Evolutionary conservation across 2,797 vertebrate species (phyloP), one percentile per base, ranked within the genome.

Genomic region (Diplodus sargus): DNA sequence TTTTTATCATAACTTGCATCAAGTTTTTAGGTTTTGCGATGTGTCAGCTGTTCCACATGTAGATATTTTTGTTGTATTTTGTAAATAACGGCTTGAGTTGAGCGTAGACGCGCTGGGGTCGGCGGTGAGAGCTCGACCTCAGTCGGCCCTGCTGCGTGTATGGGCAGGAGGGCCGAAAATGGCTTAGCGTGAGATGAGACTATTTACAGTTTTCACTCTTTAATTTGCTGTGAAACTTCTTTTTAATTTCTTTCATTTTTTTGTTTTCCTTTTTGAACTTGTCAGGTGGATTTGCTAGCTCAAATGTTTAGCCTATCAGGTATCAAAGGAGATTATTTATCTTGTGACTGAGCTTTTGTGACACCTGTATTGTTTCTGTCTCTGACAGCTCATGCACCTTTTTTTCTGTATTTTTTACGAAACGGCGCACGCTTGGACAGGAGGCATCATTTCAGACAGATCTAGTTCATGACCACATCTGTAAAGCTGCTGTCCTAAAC

Each of bases 1-100:
- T 97, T 96, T 97, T 96, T 95, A 91, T 97, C 97, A 97, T 98
- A 97, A 99, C 98, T 99, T 99, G 98, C 98, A 99, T 99, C 98
- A 99, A 99, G 98, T 99, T 99, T 95, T 98, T 96, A 96, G 95
- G 97, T 98, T 98, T 28, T 89, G 79, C 82, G 5, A 81, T 57
- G 81, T 84, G 85, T 91, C 90, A 20, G 89, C 86, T 90, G 30
- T 86, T 89, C 63, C 83, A 94, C 95, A 88, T 97, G 96, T 98
- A 98, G 96, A 97, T 97, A 96, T 97, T 96, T 94, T 94, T 81
- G 94, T 96, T 96, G 95, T 96, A 79, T 95, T 96, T 95, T 99
- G 97, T 98, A 99, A 96, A 98, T 98, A 99, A 82, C 78, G 90
- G 93, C 86, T 91, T 89, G 89, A 89, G 39, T 81, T 89, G 85